phyloP scores from a whole-genome alignment of 2,888 invertebrate species.

The Zygaena filipendulae region DNA sequence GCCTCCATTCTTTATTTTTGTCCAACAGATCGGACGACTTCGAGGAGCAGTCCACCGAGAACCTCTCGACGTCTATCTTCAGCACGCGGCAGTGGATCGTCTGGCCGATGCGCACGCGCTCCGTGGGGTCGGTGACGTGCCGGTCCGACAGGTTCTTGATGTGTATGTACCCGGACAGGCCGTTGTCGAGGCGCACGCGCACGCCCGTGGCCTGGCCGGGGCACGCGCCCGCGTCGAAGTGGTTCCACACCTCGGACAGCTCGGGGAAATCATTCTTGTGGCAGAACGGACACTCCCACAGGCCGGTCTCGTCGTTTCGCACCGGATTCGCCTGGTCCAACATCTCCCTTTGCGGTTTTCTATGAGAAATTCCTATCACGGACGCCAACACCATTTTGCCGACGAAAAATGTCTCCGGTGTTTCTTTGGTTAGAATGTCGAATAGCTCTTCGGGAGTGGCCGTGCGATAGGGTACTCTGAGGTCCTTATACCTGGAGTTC shows the following conservation, averaged over 20 bases:
- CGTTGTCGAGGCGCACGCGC: conserved; percentile 90
- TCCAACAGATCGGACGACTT: conserved; percentile 93
- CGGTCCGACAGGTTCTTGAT: conserved; percentile 94
- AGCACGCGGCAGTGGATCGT: conserved; percentile 88
- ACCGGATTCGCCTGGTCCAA: conserved; percentile 96
- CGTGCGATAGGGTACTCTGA: conserved; percentile 80
- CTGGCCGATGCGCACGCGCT: conserved; percentile 87
- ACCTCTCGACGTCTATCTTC: conserved; percentile 96
- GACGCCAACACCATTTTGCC: conserved; percentile 86
- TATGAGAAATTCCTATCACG: conserved; percentile 84
- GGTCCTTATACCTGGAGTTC: conserved; percentile 92
- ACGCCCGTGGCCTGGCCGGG: conserved; percentile 97
- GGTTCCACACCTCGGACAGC: conserved; percentile 97
- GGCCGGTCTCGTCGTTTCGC: conserved; percentile 91
- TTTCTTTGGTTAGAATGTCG: conserved; percentile 96
- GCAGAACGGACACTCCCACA: conserved; percentile 99
- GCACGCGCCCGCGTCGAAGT: conserved; percentile 96
- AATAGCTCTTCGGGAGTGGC: conserved; percentile 90
- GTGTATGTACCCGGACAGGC: conserved; percentile 91
- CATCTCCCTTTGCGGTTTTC: conserved; percentile 93
- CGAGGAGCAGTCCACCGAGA: conserved; percentile 93
- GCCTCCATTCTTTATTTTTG: conserved; percentile 92
- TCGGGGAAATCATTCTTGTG: conserved; percentile 96
- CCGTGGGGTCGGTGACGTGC: conserved; percentile 92
- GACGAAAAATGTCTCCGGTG: conserved; percentile 92